Evolutionary conservation across 1,140 invertebrate genomes (phyloP).

Genomic region (Gerris buenoi): DNA sequence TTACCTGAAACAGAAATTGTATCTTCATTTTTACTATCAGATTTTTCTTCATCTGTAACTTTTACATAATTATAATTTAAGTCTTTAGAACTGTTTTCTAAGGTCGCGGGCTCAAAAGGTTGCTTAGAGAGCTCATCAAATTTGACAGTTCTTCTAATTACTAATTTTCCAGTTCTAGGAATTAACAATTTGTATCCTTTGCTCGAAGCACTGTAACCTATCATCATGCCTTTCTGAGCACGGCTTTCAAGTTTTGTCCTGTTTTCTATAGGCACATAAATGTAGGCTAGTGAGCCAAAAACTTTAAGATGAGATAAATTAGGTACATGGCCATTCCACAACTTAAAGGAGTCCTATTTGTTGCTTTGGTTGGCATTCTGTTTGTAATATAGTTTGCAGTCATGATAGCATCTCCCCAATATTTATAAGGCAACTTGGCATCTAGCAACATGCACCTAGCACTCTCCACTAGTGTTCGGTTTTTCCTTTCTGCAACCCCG

Average conservation of each 20-base stretch:
- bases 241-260: not conserved
- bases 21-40: no score
- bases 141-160: no score
- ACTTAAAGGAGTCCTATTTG: constrained; percentile 16
- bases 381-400: constrained; percentile 32
- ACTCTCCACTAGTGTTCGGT: not conserved
- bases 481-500: not conserved
- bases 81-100: no score
- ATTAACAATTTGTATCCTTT: no score
- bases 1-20: no score
- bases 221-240: not conserved
- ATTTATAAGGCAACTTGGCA: constrained; percentile 22
- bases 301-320: constrained; percentile 15
- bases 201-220: not conserved
- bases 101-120: no score
- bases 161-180: no score
- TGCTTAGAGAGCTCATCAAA: no score
- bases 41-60: no score
- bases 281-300: constrained; percentile 15
- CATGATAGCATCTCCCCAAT: constrained; percentile 30
- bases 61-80: no score
- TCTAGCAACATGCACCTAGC: constrained; percentile 23
- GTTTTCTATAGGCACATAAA: constrained; percentile 3
- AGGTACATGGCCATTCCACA: constrained; percentile 17
- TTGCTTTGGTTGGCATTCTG: constrained; percentile 17